Percentiles rank a stretch among this genome's conserved stretches.
phyloP scores from a whole-genome alignment of 2,888 invertebrate species.

The Linyphia triangularis region DNA sequence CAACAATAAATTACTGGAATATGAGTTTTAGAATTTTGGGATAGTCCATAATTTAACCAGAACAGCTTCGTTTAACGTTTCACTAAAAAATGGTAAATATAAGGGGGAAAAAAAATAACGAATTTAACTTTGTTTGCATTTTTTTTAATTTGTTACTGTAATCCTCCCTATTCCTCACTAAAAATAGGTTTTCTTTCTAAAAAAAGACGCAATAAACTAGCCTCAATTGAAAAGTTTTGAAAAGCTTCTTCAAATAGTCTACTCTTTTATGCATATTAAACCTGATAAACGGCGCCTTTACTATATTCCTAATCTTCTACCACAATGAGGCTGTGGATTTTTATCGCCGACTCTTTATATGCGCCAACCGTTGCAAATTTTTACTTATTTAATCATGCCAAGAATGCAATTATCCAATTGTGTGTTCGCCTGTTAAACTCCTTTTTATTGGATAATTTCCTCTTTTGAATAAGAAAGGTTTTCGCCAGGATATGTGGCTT shows the following conservation, averaged over 20 bases:
- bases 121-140: too few species aligned
- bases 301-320: background rate
- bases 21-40: too few species aligned
- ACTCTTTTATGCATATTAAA: conserved; percentile 20
- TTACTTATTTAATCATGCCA: conserved; percentile 59
- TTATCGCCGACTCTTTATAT: conserved; percentile 39
- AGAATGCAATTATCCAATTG: conserved; percentile 64
- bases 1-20: too few species aligned
- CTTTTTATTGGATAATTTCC: conserved; percentile 40
- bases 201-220: background rate
- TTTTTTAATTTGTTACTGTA: too few species aligned
- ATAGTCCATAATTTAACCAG: too few species aligned
- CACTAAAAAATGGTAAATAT: too few species aligned
- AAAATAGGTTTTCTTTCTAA: too few species aligned
- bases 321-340: background rate
- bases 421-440: conserved; percentile 7
- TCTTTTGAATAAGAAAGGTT: background rate
- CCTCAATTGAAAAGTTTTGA: conserved; percentile 24
- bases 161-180: too few species aligned
- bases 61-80: too few species aligned
- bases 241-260: conserved; percentile 35
- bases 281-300: background rate
- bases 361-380: conserved; percentile 37
- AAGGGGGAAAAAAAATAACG: too few species aligned
- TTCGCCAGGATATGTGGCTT: conserved; percentile 15